Evolutionary conservation across 2,888 invertebrate genomes (phyloP), one percentile per base, ranked within the genome.

Genomic region (Campoplex capitator): DNA sequence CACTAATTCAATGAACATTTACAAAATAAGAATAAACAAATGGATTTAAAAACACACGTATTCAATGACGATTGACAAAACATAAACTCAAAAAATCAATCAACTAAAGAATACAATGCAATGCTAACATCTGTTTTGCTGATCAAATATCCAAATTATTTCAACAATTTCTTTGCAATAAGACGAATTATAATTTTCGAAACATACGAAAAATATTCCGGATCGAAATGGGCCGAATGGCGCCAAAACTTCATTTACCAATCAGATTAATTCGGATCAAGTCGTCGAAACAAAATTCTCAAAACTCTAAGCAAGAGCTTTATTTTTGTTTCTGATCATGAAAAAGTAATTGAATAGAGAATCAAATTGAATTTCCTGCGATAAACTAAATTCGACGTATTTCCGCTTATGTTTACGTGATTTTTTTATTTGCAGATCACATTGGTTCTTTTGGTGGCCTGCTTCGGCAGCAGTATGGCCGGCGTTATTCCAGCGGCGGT

Each of bases 401-500:
- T 65, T 35, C 13, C 51, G 18, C 45, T 51, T 0, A 7, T 38
- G 16, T 18, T 13, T 0, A 45, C 48, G 23, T 11, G 11, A 18
- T 38, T 71, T 11, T 45, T 51, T 73, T 45, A 8, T 2, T 80
- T 87, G 80, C 85, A 91, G 91, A 85, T 82, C 65, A 88, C 85
- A 51, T 45, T 89, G 38, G 83, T 83, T 42, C 81, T 89, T 70
- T 74, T 90, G 77, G 74, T 89, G 84, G 89, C 90, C 38, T 35
- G 88, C 8, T 73, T 88, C 38, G 75, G 88, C 48, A 78, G 95
- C 88, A 95, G 95, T 67, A 93, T 95, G 54, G 95, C 95, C 81
- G 93, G 92, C 9, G 90, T 92, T n/a, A 84, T 93, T 89, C 92
- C 94, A 93, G 80, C 95, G 88, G 95, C 95, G 86, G 94, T 90